Evolutionary conservation across 30 jellyfish, hydroid and myxozoan genomes (phyloP).

Genomic region (Hydractinia echinata): DNA sequence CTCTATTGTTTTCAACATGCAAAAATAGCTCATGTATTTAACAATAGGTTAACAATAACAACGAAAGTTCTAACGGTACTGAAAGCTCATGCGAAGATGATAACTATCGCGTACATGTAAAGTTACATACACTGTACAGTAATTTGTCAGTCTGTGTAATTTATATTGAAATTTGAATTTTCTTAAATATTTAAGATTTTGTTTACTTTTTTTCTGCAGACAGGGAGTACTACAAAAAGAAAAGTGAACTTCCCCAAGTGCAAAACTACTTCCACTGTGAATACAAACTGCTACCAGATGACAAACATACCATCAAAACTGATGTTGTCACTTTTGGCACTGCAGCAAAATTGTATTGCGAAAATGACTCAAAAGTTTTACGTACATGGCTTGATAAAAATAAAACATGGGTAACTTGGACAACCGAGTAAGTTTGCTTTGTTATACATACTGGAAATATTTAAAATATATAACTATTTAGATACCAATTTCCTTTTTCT

Average conservation of each 20-base stretch:
- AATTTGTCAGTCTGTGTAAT: no score
- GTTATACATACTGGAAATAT: background rate
- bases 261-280: slow-evolving; percentile 87
- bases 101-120: no score
- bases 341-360: slow-evolving; percentile 93
- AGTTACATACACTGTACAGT: no score
- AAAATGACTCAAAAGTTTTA: slow-evolving; percentile 76
- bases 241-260: slow-evolving; percentile 71
- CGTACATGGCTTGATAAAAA: slow-evolving; percentile 85
- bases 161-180: no score
- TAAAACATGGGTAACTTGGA: slow-evolving; percentile 98
- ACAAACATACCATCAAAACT: slow-evolving; percentile 62
- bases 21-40: no score
- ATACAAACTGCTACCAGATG: slow-evolving; percentile 78
- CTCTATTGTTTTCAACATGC: no score
- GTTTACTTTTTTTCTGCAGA: no score
- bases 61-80: no score
- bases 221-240: no score
- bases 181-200: no score
- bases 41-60: no score
- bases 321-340: slow-evolving; percentile 92
- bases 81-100: no score
- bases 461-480: background rate
- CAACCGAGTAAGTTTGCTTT: slow-evolving; percentile 52
- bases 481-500: background rate